phyloP scores from a whole-genome alignment of 2,797 vertebrate species.

The Percopsis omiscomaycus region DNA sequence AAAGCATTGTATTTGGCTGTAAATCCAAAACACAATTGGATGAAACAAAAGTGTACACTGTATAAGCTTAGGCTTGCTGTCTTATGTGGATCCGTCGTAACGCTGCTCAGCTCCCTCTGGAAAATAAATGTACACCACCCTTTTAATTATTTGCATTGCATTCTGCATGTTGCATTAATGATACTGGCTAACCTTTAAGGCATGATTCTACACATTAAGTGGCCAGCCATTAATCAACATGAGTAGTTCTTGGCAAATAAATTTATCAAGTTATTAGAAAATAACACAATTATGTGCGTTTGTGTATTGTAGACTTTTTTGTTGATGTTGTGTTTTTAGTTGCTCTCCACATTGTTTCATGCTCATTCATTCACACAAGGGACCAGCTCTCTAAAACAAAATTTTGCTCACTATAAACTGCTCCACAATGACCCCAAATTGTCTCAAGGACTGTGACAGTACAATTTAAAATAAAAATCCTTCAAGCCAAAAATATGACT shows the following conservation, averaged over 20 bases:
- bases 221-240: background rate
- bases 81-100: too few relatives aligned
- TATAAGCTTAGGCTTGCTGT: too few relatives aligned
- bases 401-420: constrained; percentile 62
- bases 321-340: constrained; percentile 13
- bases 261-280: constrained; percentile 47
- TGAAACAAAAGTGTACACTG: too few relatives aligned
- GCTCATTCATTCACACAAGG: constrained; percentile 43
- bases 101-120: too few relatives aligned
- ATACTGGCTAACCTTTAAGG: background rate
- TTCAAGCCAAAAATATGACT: constrained; percentile 52
- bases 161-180: too few relatives aligned
- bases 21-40: too few relatives aligned
- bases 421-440: constrained; percentile 63
- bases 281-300: constrained; percentile 43
- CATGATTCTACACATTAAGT: background rate
- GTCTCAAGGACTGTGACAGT: constrained; percentile 60
- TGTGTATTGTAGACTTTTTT: constrained; percentile 20
- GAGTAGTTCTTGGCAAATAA: constrained; percentile 10
- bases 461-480: constrained; percentile 65
- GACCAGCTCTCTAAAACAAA: constrained; percentile 62
- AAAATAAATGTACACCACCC: too few relatives aligned
- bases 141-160: too few relatives aligned
- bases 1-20: too few relatives aligned
- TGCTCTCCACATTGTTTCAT: constrained; percentile 30